phyloP scores from a whole-genome alignment of 2,797 vertebrate species.

The Eutrigla gurnardus region DNA sequence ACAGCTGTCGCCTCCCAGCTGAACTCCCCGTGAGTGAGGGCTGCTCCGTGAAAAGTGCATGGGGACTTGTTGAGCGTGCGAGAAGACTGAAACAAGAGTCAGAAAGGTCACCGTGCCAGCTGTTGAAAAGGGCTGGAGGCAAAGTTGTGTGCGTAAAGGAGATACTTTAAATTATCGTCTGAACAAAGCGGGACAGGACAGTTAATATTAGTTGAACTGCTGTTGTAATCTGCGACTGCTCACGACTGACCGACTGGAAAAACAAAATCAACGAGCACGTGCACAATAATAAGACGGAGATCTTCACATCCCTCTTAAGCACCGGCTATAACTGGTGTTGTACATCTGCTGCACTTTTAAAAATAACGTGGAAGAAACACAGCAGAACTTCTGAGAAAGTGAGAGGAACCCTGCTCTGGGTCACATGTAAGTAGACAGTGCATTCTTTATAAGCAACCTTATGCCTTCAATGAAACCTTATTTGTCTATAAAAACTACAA shows the following conservation, averaged over 20 bases:
- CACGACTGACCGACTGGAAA: neutral
- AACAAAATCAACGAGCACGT: neutral
- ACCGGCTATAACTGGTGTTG: neutral
- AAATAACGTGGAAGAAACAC: neutral
- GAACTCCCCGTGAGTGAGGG: constrained; percentile 35
- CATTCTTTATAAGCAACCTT: constrained; percentile 40
- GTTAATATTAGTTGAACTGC: neutral
- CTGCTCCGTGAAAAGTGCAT: constrained; percentile 44
- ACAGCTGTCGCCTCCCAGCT: constrained; percentile 74
- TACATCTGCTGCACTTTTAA: neutral
- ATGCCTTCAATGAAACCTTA: constrained; percentile 11
- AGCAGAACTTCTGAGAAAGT: constrained; percentile 4
- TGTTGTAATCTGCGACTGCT: neutral
- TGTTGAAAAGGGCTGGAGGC: constrained; percentile 32
- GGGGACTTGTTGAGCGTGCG: constrained; percentile 30
- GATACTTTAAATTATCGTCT: constrained; percentile 10
- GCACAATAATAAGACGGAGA: neutral
- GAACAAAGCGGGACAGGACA: neutral
- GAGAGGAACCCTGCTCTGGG: neutral
- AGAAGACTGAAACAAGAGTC: constrained; percentile 40
- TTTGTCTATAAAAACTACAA: constrained; percentile 49
- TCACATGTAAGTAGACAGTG: constrained; percentile 31
- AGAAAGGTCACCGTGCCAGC: constrained; percentile 56
- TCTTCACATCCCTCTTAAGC: neutral
- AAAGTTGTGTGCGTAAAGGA: neutral